A percentile compares a stretch with the other conserved stretches of the same genome.
phyloP scores from a whole-genome alignment of 2,888 invertebrate species.

The Uropetala carovei region DNA sequence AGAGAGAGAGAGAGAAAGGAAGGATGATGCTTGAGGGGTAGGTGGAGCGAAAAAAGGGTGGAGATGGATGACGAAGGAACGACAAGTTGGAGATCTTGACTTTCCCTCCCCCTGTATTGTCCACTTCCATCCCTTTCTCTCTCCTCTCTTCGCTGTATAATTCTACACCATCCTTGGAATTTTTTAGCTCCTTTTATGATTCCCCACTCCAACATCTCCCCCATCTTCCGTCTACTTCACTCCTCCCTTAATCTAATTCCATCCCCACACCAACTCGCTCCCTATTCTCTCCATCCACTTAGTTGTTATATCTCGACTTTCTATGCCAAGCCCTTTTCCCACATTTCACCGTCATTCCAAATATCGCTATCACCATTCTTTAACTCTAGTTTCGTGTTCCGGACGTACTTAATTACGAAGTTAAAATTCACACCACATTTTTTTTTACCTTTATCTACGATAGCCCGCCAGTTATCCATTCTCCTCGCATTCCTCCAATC shows the following conservation, averaged over 20 bases:
- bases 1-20: slow-evolving; percentile 69
- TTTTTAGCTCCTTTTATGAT: not conserved
- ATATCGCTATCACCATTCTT: not conserved
- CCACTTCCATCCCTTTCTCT: not conserved
- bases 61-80: not conserved
- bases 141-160: not conserved
- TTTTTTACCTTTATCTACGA: too few relatives aligned
- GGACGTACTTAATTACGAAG: too few relatives aligned
- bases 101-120: not conserved
- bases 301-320: not conserved
- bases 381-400: not conserved
- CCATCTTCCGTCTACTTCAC: not conserved
- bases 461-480: not conserved
- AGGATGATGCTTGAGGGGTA: slow-evolving; percentile 69
- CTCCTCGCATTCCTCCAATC: not conserved
- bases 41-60: slow-evolving; percentile 74
- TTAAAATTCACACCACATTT: too few relatives aligned
- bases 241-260: not conserved
- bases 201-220: not conserved
- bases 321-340: not conserved
- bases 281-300: not conserved
- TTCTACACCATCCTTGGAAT: not conserved
- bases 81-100: not conserved
- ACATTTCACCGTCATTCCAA: not conserved
- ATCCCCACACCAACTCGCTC: not conserved